phyloP scores from a whole-genome alignment of 2,888 invertebrate species.

The Incurvaria masculella region DNA sequence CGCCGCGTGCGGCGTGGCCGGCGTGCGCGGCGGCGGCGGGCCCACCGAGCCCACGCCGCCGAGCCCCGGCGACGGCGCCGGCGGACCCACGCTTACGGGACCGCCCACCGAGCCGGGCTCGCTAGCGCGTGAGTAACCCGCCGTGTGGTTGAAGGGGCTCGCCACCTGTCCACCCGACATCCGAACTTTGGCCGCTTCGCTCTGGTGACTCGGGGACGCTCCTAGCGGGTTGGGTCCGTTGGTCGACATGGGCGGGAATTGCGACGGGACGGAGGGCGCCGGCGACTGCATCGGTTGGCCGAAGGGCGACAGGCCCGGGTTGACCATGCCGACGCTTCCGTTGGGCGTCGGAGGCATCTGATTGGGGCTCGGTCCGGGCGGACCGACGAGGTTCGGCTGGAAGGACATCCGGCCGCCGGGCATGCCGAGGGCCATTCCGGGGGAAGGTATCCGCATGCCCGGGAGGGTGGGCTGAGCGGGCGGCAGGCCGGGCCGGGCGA shows the following conservation, averaged over 20 bases:
- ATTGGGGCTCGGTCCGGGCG: constrained; percentile 77
- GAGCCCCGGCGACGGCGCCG: constrained; percentile 44
- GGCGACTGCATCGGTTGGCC: constrained; percentile 61
- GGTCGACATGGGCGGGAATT: constrained; percentile 54
- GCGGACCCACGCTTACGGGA: constrained; percentile 23
- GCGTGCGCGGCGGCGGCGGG: constrained; percentile 49
- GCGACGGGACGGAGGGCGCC: constrained; percentile 37
- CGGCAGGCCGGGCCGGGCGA: constrained; percentile 23
- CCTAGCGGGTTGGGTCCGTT: constrained; percentile 56
- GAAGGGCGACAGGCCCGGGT: constrained; percentile 73
- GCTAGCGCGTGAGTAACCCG: constrained; percentile 30
- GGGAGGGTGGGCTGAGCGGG: constrained; percentile 27
- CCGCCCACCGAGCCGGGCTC: constrained; percentile 50
- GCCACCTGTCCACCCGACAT: constrained; percentile 46
- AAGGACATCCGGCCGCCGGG: constrained; percentile 44
- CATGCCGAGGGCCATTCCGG: constrained; percentile 53
- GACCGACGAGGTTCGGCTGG: constrained; percentile 65
- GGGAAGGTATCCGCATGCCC: constrained; percentile 66
- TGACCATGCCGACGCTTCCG: constrained; percentile 45
- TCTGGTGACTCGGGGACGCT: constrained; percentile 52
- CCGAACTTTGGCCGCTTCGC: constrained; percentile 59
- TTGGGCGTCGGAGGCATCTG: constrained; percentile 54
- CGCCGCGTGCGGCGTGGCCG: constrained; percentile 61
- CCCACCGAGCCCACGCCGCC: constrained; percentile 53
- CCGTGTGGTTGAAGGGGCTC: constrained; percentile 52